Conservation (phyloP, 2,113 vertebrate genomes). For the Malaclemys terrapin region DNA sequence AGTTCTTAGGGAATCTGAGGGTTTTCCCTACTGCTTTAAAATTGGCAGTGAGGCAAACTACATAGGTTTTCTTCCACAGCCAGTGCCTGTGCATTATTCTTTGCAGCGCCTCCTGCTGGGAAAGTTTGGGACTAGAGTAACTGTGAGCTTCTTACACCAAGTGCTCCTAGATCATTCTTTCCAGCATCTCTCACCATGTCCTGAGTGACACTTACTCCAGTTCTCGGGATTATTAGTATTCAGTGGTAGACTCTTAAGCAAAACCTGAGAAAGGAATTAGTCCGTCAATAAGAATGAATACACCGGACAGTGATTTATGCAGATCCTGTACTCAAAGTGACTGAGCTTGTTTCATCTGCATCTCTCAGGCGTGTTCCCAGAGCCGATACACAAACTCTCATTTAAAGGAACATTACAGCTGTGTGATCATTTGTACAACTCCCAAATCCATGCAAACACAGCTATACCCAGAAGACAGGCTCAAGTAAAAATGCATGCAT, state of each 20-base stretch:
- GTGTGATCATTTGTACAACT: slow-evolving; percentile 3
- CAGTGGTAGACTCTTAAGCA: slow-evolving; percentile 72
- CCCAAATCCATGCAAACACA: not conserved
- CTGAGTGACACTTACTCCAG: slow-evolving; percentile 26
- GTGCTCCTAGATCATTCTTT: not conserved
- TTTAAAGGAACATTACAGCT: slow-evolving; percentile 59
- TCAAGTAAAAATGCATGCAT: not conserved
- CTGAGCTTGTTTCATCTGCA: slow-evolving; percentile 63
- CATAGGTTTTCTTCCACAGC: not conserved
- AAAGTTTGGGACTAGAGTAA: not conserved
- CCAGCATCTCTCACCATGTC: not conserved
- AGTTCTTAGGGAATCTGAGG: slow-evolving; percentile 31
- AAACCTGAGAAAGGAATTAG: slow-evolving; percentile 81
- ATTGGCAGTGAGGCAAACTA: not conserved
- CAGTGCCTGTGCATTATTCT: not conserved
- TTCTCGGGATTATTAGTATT: slow-evolving; percentile 77
- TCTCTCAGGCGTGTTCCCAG: slow-evolving; percentile 49
- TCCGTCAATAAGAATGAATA: slow-evolving; percentile 80
- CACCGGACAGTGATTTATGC: slow-evolving; percentile 81
- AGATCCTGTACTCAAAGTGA: slow-evolving; percentile 71
- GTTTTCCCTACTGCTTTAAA: slow-evolving; percentile 35
- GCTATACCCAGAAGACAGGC: not conserved
- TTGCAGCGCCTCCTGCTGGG: not conserved
- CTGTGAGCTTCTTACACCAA: not conserved
- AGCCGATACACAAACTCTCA: slow-evolving; percentile 52